Evolutionary conservation across 2,797 vertebrate genomes (phyloP).

Genomic region (Tachyglossus aculeatus): DNA sequence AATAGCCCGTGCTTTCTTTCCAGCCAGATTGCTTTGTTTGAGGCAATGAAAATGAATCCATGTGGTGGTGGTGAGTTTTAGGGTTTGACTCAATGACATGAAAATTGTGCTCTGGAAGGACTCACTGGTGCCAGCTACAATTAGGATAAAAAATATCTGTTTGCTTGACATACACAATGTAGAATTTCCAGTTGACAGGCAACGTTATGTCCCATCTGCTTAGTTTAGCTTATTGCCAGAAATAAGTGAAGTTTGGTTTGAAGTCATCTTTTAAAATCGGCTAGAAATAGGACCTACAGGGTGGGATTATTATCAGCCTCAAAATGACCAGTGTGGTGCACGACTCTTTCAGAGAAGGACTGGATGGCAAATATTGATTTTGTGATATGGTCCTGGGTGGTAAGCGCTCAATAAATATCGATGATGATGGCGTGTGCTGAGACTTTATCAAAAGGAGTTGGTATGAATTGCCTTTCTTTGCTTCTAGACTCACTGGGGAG

Average conservation of each 20-base stretch:
- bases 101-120: slow-evolving; percentile 4
- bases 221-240: slow-evolving; percentile 48
- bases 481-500: background rate
- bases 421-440: too few species aligned
- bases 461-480: background rate
- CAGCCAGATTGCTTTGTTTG: slow-evolving; percentile 38
- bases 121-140: slow-evolving; percentile 40
- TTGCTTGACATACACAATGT: slow-evolving; percentile 45
- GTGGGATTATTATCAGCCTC: slow-evolving; percentile 14
- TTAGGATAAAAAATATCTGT: slow-evolving; percentile 30
- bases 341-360: background rate
- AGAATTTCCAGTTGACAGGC: slow-evolving; percentile 43
- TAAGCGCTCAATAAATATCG: too few species aligned
- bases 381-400: background rate
- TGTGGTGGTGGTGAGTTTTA: slow-evolving; percentile 47
- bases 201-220: slow-evolving; percentile 34
- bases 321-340: background rate
- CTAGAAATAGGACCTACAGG: slow-evolving; percentile 7
- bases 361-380: background rate
- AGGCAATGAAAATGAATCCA: slow-evolving; percentile 41
- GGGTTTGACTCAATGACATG: slow-evolving; percentile 40
- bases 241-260: slow-evolving; percentile 15
- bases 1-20: background rate
- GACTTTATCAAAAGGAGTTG: too few species aligned
- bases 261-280: slow-evolving; percentile 41